Evolutionary conservation across 2,113 vertebrate species (phyloP).

Genomic region (Athene noctua): DNA sequence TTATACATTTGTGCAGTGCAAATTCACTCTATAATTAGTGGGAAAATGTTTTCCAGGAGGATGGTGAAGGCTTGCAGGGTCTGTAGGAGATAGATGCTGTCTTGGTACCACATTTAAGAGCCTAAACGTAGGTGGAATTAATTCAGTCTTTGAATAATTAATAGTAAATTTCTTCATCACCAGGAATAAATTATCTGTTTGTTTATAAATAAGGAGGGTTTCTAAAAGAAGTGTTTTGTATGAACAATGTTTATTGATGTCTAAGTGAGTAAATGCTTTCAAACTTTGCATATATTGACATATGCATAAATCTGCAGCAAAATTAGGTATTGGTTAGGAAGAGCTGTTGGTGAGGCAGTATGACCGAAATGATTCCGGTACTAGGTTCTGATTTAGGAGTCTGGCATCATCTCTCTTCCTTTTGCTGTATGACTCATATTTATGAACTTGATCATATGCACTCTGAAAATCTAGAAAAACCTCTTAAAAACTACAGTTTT

Average conservation of each 20-base stretch:
- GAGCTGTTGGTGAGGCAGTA: neutral
- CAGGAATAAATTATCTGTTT: neutral
- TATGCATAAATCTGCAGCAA: neutral
- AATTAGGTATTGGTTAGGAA: neutral
- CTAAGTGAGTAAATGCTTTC: neutral
- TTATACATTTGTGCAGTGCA: neutral
- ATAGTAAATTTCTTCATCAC: neutral
- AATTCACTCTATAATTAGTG: neutral
- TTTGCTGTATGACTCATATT: neutral
- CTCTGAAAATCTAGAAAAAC: neutral
- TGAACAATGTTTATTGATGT: neutral
- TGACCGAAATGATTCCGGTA: accelerated
- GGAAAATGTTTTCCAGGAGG: neutral
- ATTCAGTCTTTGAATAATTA: neutral
- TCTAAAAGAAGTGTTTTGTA: neutral
- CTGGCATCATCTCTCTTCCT: neutral
- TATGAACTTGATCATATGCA: neutral
- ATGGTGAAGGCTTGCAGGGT: neutral
- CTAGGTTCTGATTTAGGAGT: neutral
- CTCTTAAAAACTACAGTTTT: neutral
- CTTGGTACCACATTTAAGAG: neutral
- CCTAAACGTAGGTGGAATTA: neutral
- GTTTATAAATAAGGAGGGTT: neutral
- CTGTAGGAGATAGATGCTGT: neutral
- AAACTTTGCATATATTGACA: neutral